Evolutionary conservation across 2,113 vertebrate genomes (phyloP).

Genomic region (Phrynocephalus versicolor): DNA sequence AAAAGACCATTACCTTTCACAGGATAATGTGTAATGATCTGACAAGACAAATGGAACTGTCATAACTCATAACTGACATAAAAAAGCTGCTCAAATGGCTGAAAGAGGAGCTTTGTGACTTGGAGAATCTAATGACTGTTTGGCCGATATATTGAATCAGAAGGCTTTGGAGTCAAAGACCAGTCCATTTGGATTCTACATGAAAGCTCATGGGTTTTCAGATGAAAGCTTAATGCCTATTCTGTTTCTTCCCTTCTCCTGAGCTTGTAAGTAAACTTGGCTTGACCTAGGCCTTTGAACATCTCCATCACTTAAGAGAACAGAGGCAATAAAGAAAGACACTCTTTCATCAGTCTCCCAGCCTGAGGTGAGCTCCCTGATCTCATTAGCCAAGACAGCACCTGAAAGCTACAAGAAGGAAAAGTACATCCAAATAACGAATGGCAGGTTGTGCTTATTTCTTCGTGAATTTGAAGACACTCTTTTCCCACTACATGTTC

Average conservation of each 20-base stretch:
- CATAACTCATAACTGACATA: constrained; percentile 21
- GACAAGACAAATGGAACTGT: constrained; percentile 5
- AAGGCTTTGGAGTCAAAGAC: constrained; percentile 2
- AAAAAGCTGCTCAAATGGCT: constrained; percentile 9
- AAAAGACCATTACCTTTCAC: not conserved
- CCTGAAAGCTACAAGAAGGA: constrained; percentile 28
- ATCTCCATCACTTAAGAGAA: constrained; percentile 58
- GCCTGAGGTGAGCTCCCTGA: constrained; percentile 19
- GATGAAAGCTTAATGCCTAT: constrained; percentile 34
- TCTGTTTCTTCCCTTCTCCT: constrained; percentile 18
- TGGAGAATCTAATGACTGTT: constrained; percentile 22
- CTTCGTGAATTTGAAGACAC: constrained; percentile 20
- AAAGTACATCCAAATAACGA: constrained; percentile 27
- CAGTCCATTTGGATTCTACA: not conserved
- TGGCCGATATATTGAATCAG: constrained; percentile 3
- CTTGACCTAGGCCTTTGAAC: constrained; percentile 45
- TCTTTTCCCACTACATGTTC: not conserved
- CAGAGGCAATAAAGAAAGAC: constrained; percentile 34
- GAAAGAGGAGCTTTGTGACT: constrained; percentile 17
- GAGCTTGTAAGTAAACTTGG: constrained; percentile 31
- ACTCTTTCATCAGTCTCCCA: constrained; percentile 41
- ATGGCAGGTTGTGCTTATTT: not conserved
- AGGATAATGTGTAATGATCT: not conserved
- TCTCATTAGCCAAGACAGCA: constrained; percentile 16
- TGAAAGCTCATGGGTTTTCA: not conserved